Evolutionary conservation across 2,797 vertebrate species (phyloP), one percentile per base, ranked within the genome.

Genomic region (Esox masquinongy): DNA sequence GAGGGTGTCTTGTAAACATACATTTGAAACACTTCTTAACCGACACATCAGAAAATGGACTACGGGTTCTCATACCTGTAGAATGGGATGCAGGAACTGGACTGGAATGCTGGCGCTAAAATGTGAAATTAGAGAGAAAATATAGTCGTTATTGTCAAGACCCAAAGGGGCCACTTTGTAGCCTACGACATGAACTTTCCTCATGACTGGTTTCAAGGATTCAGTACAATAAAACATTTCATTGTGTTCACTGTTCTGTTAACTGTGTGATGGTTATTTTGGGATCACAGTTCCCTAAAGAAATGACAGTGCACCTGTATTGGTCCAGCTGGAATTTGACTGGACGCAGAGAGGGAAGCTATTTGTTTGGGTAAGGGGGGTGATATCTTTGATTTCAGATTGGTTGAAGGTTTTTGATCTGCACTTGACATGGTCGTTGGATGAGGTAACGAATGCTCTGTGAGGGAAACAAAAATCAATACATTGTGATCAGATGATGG

Each of bases 71-170:
- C 17, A 53, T 50, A 67, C 15, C 66, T 50, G 29, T 31, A 34
- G 15, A 31, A 67, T 74, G 24, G 14, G 3, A 47, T 7, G 16
- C 17, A 19, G 0, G 16, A 70, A 47, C 77, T 0, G 89, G 87
- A 53, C 19, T 85, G 7, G 75, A 77, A 67, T 43, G 0, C 79
- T 89, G 89, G 63, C 87, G 90, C 90, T 92, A 80, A 26, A 39
- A 61, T 17, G 24, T 16, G 2, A 68, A 69, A 24, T 36, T 16
- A 69, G 19, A 75, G 61, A 17, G 15, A 34, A 16, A 24, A 70
- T 50, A 66, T 19, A 66, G 6, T 26, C 3, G 26, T 29, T 29
- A 24, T 12, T 64, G 61, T 63, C 22, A 31, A 16, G 29, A 66
- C 14, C 14, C 1, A 6, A 3, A 47, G 43, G 43, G 43, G 56